phyloP scores from a whole-genome alignment of 2,888 invertebrate genomes.

The Ophioninae sp. region DNA sequence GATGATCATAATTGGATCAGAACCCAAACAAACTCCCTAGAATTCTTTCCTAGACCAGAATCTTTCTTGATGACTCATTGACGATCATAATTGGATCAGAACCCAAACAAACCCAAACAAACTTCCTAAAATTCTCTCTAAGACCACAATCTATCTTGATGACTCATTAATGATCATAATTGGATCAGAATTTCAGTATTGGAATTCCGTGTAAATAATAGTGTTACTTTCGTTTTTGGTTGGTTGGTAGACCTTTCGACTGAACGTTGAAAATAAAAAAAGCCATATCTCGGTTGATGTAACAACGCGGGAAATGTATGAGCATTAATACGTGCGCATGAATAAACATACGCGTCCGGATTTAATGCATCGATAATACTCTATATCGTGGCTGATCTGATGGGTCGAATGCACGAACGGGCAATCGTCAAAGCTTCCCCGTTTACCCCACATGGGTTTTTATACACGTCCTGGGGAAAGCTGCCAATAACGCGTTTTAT shows the following conservation, averaged over 20 bases:
- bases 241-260: background rate
- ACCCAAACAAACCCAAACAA: too few relatives aligned
- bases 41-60: too few relatives aligned
- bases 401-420: conserved; percentile 26
- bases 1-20: too few relatives aligned
- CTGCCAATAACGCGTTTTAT: conserved; percentile 38
- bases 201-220: background rate
- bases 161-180: too few relatives aligned
- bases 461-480: conserved; percentile 36
- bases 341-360: background rate
- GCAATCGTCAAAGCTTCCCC: conserved; percentile 18
- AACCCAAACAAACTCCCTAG: too few relatives aligned
- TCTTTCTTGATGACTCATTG: too few relatives aligned
- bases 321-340: background rate
- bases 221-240: background rate
- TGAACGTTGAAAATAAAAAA: conserved; percentile 1
- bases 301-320: background rate
- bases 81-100: too few relatives aligned
- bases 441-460: conserved; percentile 29
- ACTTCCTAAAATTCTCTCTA: too few relatives aligned
- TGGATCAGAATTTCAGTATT: background rate
- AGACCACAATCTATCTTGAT: too few relatives aligned
- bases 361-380: background rate
- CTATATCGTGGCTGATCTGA: conserved; percentile 8
- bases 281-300: background rate